Percentiles rank a stretch among this genome's conserved stretches.
Evolutionary conservation across 2,888 invertebrate genomes (phyloP).

Genomic region (Micoletzkya japonica): DNA sequence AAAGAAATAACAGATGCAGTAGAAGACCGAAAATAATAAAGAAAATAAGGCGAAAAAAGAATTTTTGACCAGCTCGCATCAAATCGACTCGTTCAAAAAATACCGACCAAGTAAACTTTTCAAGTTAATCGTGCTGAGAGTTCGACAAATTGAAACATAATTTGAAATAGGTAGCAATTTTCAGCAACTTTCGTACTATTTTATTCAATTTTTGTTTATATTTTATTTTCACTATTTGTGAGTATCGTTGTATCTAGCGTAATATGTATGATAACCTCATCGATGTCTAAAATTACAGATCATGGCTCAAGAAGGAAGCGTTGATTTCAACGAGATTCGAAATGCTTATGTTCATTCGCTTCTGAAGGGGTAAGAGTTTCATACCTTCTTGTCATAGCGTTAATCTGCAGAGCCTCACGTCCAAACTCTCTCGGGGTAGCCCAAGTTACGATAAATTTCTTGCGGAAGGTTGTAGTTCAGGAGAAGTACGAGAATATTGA

Average conservation of each 20-base stretch:
- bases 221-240: too few species aligned
- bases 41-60: neutral
- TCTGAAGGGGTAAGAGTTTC: conserved; percentile 3
- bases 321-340: conserved; percentile 21
- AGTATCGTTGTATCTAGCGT: too few species aligned
- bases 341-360: conserved; percentile 7
- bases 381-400: neutral
- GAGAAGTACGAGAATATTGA: conserved; percentile 28
- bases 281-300: too few species aligned
- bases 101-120: neutral
- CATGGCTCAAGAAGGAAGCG: too few species aligned
- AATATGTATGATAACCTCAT: too few species aligned
- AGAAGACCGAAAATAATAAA: too few species aligned
- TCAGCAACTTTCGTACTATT: too few species aligned
- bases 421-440: conserved; percentile 9
- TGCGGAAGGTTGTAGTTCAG: conserved; percentile 14
- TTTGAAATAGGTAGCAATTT: too few species aligned
- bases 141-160: neutral
- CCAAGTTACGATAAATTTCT: conserved; percentile 13
- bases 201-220: too few species aligned
- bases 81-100: neutral
- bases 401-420: neutral
- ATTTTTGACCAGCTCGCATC: neutral
- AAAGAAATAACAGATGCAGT: too few species aligned
- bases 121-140: neutral